Percentiles rank a stretch among this genome's conserved stretches.
phyloP scores from a whole-genome alignment of 2,113 vertebrate species.

The Egretta garzetta region DNA sequence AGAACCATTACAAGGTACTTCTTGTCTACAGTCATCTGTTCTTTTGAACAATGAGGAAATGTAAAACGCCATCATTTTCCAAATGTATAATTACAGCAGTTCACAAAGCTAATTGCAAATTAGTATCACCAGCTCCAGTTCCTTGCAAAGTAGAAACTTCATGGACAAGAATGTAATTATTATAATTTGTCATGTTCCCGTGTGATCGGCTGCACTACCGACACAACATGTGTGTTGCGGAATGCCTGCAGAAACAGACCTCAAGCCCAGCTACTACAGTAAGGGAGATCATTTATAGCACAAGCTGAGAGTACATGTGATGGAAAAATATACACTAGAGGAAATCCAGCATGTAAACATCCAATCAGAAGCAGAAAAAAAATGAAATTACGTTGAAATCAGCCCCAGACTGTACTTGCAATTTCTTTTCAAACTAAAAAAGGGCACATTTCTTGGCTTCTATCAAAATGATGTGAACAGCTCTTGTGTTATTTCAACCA shows the following conservation, averaged over 20 bases:
- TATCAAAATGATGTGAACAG: background rate
- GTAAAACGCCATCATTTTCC: background rate
- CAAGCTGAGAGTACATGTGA: background rate
- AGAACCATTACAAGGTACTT: background rate
- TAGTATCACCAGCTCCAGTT: background rate
- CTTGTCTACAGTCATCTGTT: background rate
- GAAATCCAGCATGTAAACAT: background rate
- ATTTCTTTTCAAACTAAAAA: background rate
- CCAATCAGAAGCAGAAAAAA: background rate
- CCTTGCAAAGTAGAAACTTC: background rate
- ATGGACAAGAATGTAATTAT: background rate
- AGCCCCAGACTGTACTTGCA: background rate
- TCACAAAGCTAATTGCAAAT: background rate
- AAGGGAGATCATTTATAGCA: background rate
- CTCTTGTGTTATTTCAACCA: background rate
- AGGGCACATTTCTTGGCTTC: background rate
- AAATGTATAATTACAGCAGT: background rate
- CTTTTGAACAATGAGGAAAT: background rate
- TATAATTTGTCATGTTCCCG: background rate
- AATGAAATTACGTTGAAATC: background rate
- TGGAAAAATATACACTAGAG: background rate
- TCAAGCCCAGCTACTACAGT: background rate
- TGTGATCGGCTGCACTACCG: background rate
- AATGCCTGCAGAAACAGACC: background rate
- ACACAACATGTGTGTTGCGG: rapidly evolving